Evolutionary conservation across 2,888 invertebrate genomes (phyloP).

Genomic region (Diarsia mendica): DNA sequence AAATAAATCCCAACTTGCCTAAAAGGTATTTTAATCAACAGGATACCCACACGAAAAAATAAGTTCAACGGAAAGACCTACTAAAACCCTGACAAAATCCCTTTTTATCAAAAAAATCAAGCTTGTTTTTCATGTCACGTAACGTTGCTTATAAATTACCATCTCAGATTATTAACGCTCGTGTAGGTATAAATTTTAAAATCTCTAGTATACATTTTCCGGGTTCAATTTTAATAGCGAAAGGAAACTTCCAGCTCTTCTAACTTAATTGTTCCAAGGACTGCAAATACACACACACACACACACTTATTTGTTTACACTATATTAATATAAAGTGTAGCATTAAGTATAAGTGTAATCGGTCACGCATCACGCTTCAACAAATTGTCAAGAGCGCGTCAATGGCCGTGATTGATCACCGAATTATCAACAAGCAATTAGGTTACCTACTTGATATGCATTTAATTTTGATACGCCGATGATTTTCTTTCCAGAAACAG

Average conservation of each 20-base stretch:
- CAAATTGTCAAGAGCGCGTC: background rate
- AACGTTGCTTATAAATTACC: background rate
- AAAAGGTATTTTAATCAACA: background rate
- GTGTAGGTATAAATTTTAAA: background rate
- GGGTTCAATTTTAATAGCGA: background rate
- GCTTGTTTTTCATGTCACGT: background rate
- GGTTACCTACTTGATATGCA: background rate
- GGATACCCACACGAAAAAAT: background rate
- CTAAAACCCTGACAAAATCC: background rate
- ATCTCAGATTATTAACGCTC: background rate
- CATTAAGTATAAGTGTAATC: too few relatives aligned
- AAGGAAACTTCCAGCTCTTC: background rate
- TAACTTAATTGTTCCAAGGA: background rate
- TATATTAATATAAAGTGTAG: too few relatives aligned
- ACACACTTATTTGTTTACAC: too few relatives aligned
- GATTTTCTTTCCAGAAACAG: background rate
- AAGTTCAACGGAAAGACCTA: background rate
- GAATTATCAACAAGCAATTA: background rate
- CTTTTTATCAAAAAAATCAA: background rate
- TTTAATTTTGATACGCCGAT: background rate
- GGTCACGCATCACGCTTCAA: background rate
- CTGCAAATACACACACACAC: too few relatives aligned
- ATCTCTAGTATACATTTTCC: background rate
- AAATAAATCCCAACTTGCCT: background rate
- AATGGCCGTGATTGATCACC: background rate